Percentiles rank a stretch among this genome's conserved stretches.
phyloP scores from a whole-genome alignment of 2,888 invertebrate genomes.

The Marasmarcha lunaedactyla region DNA sequence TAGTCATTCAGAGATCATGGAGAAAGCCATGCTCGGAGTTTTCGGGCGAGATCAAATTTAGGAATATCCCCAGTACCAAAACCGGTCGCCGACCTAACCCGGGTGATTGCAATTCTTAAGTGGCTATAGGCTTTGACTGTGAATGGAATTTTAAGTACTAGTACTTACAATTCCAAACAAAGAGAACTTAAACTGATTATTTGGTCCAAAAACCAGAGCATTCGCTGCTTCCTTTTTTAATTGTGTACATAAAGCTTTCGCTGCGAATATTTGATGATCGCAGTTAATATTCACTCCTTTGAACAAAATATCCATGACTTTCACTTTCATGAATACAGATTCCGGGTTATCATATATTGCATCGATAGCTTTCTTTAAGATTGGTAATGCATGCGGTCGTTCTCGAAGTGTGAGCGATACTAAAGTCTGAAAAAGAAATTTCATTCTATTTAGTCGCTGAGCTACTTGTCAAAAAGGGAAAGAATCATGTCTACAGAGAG shows the following conservation, averaged over 20 bases:
- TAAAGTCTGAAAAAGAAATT: not conserved
- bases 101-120: too few species aligned
- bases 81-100: too few species aligned
- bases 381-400: not conserved
- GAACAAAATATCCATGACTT: constrained; percentile 74
- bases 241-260: constrained; percentile 18
- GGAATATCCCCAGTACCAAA: too few species aligned
- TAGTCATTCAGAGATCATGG: too few species aligned
- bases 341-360: constrained; percentile 43
- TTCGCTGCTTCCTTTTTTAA: not conserved
- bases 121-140: too few species aligned
- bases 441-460: too few species aligned
- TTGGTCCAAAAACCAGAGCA: constrained; percentile 39
- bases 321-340: constrained; percentile 63
- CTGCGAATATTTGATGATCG: constrained; percentile 73
- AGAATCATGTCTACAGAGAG: too few species aligned
- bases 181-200: constrained; percentile 72
- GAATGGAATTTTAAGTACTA: too few species aligned
- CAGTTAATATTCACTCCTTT: constrained; percentile 75
- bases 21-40: too few species aligned
- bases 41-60: too few species aligned
- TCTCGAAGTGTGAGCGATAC: not conserved
- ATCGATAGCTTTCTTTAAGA: not conserved
- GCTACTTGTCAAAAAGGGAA: too few species aligned
- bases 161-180: constrained; percentile 71